Conservation (phyloP, 2,888 invertebrate species). For the Choristoneura rosaceana region DNA sequence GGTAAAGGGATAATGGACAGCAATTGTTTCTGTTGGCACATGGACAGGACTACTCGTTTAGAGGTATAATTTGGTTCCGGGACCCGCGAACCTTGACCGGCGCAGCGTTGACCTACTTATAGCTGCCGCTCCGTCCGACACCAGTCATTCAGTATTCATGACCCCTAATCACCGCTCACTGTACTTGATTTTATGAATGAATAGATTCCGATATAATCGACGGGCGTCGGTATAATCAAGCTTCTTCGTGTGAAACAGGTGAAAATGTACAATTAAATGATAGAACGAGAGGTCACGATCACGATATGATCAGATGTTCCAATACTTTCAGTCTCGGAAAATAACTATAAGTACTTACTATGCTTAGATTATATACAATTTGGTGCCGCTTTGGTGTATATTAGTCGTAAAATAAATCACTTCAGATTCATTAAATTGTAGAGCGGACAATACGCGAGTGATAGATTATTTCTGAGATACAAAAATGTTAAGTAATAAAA, state of each 20-base stretch:
- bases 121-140: slow-evolving; percentile 28
- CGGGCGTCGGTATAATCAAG: neutral
- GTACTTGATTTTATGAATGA: slow-evolving; percentile 49
- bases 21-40: neutral
- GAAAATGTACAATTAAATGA: neutral
- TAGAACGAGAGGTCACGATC: neutral
- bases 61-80: slow-evolving; percentile 10
- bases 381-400: too few relatives aligned
- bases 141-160: slow-evolving; percentile 59
- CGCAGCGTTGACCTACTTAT: slow-evolving; percentile 32
- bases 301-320: neutral
- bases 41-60: neutral
- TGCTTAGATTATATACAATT: too few relatives aligned
- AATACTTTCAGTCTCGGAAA: too few relatives aligned
- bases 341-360: too few relatives aligned
- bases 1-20: neutral
- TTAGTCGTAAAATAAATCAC: too few relatives aligned
- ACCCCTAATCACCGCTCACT: slow-evolving; percentile 53
- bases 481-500: too few relatives aligned
- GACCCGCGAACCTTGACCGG: slow-evolving; percentile 36
- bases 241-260: neutral
- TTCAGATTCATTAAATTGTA: too few relatives aligned
- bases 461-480: too few relatives aligned
- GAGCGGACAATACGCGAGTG: too few relatives aligned
- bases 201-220: slow-evolving; percentile 15